phyloP scores from a whole-genome alignment of 2,888 invertebrate genomes.

The Eupithecia subfuscata region DNA sequence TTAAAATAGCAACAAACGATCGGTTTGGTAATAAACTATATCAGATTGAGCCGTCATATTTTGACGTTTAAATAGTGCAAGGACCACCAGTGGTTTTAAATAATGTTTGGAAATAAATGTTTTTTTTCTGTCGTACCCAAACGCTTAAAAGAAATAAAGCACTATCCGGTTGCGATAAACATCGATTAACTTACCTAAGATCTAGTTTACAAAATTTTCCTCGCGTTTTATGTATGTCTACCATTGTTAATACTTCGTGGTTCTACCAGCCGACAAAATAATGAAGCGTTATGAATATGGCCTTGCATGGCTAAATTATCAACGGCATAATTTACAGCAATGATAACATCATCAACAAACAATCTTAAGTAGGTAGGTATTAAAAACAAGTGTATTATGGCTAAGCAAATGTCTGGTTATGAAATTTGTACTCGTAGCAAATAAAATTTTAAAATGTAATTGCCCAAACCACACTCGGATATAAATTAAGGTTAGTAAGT shows the following conservation, averaged over 20 bases:
- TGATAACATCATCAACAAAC: conserved; percentile 2
- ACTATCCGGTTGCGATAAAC: no score
- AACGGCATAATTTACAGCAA: not conserved
- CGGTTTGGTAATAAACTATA: not conserved
- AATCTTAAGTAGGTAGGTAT: not conserved
- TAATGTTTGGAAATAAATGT: no score
- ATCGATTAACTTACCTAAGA: no score
- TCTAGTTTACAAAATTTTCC: no score
- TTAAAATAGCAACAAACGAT: not conserved
- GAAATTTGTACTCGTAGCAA: not conserved
- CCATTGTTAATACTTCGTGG: not conserved
- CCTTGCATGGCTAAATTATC: not conserved
- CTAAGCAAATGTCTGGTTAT: not conserved
- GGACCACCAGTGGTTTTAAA: no score
- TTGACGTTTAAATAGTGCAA: not conserved
- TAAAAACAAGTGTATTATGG: not conserved
- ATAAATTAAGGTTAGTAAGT: not conserved
- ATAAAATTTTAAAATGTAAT: not conserved
- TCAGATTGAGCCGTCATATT: not conserved
- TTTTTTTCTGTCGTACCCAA: no score
- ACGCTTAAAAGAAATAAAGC: no score
- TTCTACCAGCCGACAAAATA: not conserved
- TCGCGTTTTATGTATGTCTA: no score
- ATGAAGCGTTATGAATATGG: conserved; percentile 4
- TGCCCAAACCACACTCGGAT: not conserved